Conservation (phyloP, 23 tunicate species). For the Aplidium turbinatum region DNA sequence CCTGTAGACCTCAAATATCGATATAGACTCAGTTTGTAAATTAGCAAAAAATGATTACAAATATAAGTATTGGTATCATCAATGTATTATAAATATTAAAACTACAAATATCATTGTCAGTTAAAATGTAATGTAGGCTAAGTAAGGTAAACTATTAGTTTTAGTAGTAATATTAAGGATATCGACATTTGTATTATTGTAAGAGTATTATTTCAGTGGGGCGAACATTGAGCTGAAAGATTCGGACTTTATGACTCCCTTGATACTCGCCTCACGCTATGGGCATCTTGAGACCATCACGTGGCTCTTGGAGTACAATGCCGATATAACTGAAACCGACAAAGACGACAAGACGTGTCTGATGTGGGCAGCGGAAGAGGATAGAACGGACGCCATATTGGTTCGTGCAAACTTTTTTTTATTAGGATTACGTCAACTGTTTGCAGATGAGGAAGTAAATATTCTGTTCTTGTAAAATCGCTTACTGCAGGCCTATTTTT, state of each 20-base stretch:
- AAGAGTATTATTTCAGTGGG: conserved; percentile 46
- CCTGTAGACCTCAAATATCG: too few relatives aligned
- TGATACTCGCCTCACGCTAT: conserved; percentile 66
- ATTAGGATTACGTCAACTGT: background rate
- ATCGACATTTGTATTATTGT: too few relatives aligned
- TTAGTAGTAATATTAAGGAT: too few relatives aligned
- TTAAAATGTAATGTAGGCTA: too few relatives aligned
- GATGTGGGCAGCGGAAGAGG: conserved; percentile 95
- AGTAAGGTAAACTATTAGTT: too few relatives aligned
- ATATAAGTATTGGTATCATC: too few relatives aligned
- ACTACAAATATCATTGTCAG: too few relatives aligned
- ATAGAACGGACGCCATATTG: conserved; percentile 68
- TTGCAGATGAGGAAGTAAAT: background rate
- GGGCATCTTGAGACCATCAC: conserved; percentile 86
- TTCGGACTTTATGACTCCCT: conserved; percentile 77
- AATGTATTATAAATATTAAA: too few relatives aligned
- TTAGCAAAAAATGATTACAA: too few relatives aligned
- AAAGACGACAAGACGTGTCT: conserved; percentile 91
- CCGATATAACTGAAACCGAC: conserved; percentile 94
- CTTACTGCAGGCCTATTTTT: too few relatives aligned
- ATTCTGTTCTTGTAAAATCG: conserved; percentile 8
- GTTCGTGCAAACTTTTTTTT: conserved; percentile 41
- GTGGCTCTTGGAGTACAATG: conserved; percentile 61
- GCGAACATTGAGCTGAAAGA: conserved; percentile 86
- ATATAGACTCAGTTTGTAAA: too few relatives aligned